A percentile compares a stretch with the other conserved stretches of the same genome.
Conservation (phyloP, 2,888 invertebrate genomes). For the Thyatira batis region DNA sequence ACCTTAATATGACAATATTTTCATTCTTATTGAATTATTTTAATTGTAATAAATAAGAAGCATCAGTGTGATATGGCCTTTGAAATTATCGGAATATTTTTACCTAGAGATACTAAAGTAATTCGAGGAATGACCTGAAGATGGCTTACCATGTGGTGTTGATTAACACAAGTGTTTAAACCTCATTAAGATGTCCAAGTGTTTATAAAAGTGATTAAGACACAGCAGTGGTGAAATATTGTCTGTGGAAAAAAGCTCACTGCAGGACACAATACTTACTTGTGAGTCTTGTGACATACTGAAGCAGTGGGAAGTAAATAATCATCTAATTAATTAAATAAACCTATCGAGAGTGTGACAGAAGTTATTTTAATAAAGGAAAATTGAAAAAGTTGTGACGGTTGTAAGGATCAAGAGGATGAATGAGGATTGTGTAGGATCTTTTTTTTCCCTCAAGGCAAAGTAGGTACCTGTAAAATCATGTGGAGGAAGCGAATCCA, state of each 20-base stretch:
- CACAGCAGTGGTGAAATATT: neutral
- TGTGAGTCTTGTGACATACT: no score
- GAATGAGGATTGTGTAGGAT: no score
- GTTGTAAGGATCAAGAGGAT: no score
- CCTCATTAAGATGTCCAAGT: slow-evolving; percentile 2
- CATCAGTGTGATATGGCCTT: neutral
- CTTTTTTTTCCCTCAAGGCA: no score
- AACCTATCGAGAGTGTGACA: neutral
- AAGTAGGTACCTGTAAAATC: no score
- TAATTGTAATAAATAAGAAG: no score
- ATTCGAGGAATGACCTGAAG: neutral
- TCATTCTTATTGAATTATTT: no score
- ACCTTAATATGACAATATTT: no score
- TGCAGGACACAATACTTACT: neutral
- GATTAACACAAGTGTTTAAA: neutral
- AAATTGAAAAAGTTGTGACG: no score
- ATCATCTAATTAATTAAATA: neutral
- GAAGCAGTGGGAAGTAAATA: neutral
- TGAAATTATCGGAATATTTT: neutral
- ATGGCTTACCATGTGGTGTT: neutral
- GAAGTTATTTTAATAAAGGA: neutral
- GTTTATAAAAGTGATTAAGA: slow-evolving; percentile 3
- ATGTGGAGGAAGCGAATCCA: no score
- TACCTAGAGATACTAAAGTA: neutral
- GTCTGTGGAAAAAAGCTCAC: neutral